These are phyloP conservation scores for Colaptes auratus DNA, from an alignment of 2,113 vertebrate genomes.

Conservation along the genomic window DNA sequence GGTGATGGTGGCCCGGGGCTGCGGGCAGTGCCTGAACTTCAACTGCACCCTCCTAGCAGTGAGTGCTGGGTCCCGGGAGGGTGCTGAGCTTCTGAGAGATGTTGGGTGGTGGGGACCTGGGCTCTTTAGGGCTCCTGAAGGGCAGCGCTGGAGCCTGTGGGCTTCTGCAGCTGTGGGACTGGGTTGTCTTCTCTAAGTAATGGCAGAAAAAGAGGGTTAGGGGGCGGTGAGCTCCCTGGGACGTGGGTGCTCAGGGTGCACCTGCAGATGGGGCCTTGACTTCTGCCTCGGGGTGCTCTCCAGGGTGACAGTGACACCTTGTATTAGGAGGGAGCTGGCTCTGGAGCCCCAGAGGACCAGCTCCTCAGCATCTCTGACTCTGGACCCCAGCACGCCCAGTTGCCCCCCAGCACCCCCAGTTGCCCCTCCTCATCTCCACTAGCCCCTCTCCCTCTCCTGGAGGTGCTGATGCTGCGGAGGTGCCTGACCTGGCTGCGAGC, in stretches of 20 bases:
- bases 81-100: fast-evolving
- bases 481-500: slow-evolving; percentile 85
- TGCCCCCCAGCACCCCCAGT: too few species aligned
- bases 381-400: too few species aligned
- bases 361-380: too few species aligned
- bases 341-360: not conserved
- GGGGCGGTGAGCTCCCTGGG: not conserved
- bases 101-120: fast-evolving
- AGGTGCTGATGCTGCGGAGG: slow-evolving; percentile 89
- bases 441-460: not conserved
- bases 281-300: not conserved
- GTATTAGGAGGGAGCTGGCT: not conserved
- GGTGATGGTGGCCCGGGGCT: slow-evolving; percentile 84
- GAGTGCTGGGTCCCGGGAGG: not conserved
- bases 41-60: slow-evolving; percentile 89
- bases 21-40: slow-evolving; percentile 89
- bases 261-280: too few species aligned
- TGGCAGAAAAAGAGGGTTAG: too few species aligned
- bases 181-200: not conserved
- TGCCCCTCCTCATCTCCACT: fast-evolving
- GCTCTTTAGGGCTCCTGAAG: not conserved
- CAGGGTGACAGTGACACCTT: not conserved
- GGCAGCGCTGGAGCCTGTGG: not conserved
- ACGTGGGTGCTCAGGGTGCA: fast-evolving
- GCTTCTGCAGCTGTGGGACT: not conserved